A percentile compares a stretch with the other conserved stretches of the same genome.
Evolutionary conservation across 2,113 vertebrate species (phyloP).

Genomic region (Nothocercus julius): DNA sequence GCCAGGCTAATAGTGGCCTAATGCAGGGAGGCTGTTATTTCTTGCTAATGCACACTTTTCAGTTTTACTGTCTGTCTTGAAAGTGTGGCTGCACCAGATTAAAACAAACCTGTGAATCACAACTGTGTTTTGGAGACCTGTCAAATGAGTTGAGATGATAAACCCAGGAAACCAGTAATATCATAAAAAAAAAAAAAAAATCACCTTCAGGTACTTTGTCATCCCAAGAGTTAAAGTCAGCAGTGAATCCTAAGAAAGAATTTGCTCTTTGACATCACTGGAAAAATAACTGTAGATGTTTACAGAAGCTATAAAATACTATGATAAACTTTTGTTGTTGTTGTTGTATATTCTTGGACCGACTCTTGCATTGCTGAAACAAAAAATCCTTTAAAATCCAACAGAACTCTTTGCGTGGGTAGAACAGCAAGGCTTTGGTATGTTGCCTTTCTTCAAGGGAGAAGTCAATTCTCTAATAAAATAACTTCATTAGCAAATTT

Average conservation of each 20-base stretch:
- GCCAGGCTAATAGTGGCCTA: background rate
- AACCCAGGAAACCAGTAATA: background rate
- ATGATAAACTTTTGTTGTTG: background rate
- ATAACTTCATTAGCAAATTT: background rate
- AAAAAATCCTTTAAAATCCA: slow-evolving; percentile 16
- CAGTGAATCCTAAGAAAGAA: background rate
- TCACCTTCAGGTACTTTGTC: background rate
- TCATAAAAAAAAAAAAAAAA: slow-evolving; percentile 2
- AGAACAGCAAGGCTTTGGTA: background rate
- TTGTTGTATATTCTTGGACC: background rate
- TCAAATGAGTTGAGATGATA: background rate
- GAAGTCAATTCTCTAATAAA: background rate
- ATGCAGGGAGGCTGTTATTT: background rate
- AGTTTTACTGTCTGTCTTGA: background rate
- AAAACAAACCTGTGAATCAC: background rate
- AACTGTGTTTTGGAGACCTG: background rate
- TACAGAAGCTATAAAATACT: background rate
- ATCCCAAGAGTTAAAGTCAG: slow-evolving; percentile 6
- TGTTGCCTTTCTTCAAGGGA: background rate
- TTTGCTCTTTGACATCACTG: background rate
- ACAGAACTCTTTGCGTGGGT: background rate
- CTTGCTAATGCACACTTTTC: background rate
- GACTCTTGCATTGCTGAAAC: background rate
- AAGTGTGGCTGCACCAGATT: background rate
- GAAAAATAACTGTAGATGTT: slow-evolving; percentile 15